Conservation (phyloP, 2,113 vertebrate genomes). For the Thunnus maccoyii region DNA sequence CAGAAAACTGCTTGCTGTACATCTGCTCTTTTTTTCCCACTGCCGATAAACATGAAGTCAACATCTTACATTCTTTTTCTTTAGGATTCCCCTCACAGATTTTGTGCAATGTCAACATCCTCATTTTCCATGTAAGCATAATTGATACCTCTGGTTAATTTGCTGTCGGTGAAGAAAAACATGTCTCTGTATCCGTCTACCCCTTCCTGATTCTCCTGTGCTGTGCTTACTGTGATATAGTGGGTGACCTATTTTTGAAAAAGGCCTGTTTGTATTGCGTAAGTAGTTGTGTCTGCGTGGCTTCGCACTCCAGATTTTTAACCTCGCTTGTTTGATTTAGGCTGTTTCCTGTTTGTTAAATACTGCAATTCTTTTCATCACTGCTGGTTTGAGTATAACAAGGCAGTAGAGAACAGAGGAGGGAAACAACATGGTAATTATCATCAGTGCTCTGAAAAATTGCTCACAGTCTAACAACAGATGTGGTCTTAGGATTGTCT, state of each 20-base stretch:
- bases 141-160: background rate
- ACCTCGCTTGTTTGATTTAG: constrained; percentile 35
- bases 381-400: constrained; percentile 13
- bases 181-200: background rate
- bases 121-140: background rate
- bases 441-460: constrained; percentile 18
- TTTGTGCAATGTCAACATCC: background rate
- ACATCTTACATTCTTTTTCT: background rate
- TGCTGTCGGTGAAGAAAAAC: background rate
- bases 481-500: constrained; percentile 15
- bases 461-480: constrained; percentile 8
- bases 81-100: background rate
- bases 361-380: constrained; percentile 4
- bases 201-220: background rate
- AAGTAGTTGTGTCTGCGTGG: constrained; percentile 33
- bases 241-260: constrained; percentile 63
- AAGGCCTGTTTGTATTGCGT: constrained; percentile 38
- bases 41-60: background rate
- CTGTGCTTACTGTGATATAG: constrained; percentile 3
- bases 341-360: constrained; percentile 49
- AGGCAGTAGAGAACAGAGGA: background rate
- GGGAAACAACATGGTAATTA: constrained; percentile 23
- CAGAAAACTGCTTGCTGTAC: background rate
- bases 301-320: constrained; percentile 7
- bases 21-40: background rate